These are phyloP conservation scores for Hycleus phaleratus DNA, from an alignment of 1,140 invertebrate species.

Conservation along the genomic window DNA sequence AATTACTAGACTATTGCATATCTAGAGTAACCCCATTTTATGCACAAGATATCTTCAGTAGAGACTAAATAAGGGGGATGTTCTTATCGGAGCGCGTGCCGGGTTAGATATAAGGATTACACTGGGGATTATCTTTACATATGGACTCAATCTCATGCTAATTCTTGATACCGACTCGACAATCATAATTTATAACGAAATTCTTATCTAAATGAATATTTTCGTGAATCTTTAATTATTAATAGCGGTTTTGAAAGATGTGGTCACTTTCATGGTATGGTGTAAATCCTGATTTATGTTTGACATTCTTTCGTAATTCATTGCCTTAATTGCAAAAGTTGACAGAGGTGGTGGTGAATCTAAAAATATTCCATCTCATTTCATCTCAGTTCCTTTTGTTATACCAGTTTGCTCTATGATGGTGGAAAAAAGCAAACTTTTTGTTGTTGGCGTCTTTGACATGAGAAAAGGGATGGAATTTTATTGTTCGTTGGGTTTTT, in stretches of 20 bases:
- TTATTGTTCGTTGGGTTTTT: no score
- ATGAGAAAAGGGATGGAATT: no score
- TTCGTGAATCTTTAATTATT: neutral
- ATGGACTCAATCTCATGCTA: slow-evolving; percentile 26
- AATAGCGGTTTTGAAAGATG: no score
- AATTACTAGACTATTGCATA: no score
- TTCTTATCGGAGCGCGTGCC: slow-evolving; percentile 5
- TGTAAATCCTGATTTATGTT: slow-evolving; percentile 24
- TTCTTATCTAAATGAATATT: neutral
- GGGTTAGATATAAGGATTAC: slow-evolving; percentile 23
- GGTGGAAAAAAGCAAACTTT: no score
- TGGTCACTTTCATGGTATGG: neutral
- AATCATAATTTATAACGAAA: no score
- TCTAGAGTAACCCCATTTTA: no score
- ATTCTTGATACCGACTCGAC: slow-evolving; percentile 17
- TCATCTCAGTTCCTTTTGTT: slow-evolving; percentile 30
- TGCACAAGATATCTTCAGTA: no score
- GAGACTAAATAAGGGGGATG: no score
- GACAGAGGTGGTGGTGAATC: slow-evolving; percentile 25
- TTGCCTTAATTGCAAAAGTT: slow-evolving; percentile 34
- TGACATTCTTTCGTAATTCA: slow-evolving; percentile 25
- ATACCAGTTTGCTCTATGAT: no score
- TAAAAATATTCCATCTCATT: slow-evolving; percentile 32
- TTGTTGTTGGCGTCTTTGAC: no score
- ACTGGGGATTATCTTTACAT: slow-evolving; percentile 28